phyloP scores from a whole-genome alignment of 2,888 invertebrate species.

The Cerastis leucographa region DNA sequence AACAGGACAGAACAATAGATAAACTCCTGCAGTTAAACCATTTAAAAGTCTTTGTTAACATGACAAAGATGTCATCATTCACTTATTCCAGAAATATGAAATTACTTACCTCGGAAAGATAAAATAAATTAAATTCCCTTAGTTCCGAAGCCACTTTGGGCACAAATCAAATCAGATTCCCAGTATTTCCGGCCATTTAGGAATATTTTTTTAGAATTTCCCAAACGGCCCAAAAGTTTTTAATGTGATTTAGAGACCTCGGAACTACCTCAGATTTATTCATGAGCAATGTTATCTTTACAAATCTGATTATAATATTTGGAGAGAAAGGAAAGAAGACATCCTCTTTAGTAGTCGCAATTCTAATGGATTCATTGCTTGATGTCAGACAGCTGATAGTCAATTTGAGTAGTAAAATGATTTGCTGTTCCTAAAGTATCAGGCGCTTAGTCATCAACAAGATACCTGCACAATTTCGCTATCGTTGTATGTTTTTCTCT shows the following conservation, averaged over 20 bases:
- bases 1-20: background rate
- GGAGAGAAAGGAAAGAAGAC: background rate
- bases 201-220: slow-evolving; percentile 39
- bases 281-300: slow-evolving; percentile 55
- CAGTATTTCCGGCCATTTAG: slow-evolving; percentile 41
- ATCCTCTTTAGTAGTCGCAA: background rate
- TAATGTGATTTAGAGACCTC: slow-evolving; percentile 61
- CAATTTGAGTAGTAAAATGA: background rate
- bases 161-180: slow-evolving; percentile 35
- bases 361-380: background rate
- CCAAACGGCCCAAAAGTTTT: slow-evolving; percentile 59
- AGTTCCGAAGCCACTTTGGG: slow-evolving; percentile 25
- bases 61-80: slow-evolving; percentile 7
- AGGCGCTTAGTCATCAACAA: background rate
- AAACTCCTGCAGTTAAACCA: background rate
- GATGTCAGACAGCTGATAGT: background rate
- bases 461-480: background rate
- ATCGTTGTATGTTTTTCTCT: no score
- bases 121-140: slow-evolving; percentile 23
- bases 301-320: slow-evolving; percentile 26
- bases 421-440: background rate
- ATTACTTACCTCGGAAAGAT: background rate
- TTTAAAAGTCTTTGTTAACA: background rate
- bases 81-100: background rate
- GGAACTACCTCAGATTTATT: slow-evolving; percentile 63